Percentiles rank a stretch among this genome's conserved stretches.
phyloP scores from a whole-genome alignment of 2,113 vertebrate genomes.

The Myotis davidii region DNA sequence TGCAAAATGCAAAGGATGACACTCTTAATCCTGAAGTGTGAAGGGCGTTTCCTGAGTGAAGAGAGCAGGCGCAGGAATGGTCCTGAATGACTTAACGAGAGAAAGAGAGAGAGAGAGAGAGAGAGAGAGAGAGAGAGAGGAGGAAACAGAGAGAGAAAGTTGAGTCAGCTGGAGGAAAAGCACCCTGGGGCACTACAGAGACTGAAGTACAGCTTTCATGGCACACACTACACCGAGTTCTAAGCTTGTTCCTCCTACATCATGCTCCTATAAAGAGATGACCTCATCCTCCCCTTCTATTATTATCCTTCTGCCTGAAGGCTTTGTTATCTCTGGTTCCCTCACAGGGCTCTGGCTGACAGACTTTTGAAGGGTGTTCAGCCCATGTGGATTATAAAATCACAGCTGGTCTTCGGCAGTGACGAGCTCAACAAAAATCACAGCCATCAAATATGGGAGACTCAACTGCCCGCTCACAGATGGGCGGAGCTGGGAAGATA shows the following conservation, averaged over 20 bases:
- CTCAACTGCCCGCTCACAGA: not conserved
- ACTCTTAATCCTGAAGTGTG: not conserved
- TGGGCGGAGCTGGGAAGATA: not conserved
- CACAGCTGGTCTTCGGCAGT: not conserved
- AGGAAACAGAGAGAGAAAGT: not conserved
- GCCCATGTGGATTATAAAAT: not conserved
- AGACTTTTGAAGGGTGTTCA: not conserved
- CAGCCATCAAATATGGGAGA: not conserved
- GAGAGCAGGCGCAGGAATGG: not conserved
- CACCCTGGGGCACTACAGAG: not conserved
- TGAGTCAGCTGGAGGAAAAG: not conserved
- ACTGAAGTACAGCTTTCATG: not conserved
- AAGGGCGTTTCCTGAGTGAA: not conserved
- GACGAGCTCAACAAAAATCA: not conserved
- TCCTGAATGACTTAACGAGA: not conserved
- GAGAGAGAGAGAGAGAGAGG: too few species aligned
- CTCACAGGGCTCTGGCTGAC: not conserved
- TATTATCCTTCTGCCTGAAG: not conserved
- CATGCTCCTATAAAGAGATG: not conserved
- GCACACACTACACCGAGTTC: not conserved
- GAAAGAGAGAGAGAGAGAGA: too few species aligned
- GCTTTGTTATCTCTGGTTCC: not conserved
- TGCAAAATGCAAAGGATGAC: not conserved
- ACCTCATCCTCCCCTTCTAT: constrained; percentile 4
- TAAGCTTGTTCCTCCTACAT: not conserved